phyloP scores from a whole-genome alignment of 2,113 vertebrate genomes.

The Notothenia rossii region DNA sequence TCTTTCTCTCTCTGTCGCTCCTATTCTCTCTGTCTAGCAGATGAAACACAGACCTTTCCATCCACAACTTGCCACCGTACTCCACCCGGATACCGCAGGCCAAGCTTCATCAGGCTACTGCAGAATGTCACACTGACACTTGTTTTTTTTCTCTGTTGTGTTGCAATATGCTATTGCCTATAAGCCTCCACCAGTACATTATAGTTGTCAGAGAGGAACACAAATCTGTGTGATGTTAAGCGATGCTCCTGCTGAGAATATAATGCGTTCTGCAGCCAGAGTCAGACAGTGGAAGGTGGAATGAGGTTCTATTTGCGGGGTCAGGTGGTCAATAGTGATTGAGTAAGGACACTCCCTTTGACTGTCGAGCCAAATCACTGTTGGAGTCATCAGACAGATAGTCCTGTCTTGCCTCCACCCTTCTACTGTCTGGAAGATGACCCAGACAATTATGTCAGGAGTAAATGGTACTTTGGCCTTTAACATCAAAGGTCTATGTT shows the following conservation, averaged over 20 bases:
- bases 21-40: slow-evolving; percentile 62
- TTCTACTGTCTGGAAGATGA: slow-evolving; percentile 40
- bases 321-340: slow-evolving; percentile 63
- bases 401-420: slow-evolving; percentile 32
- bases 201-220: slow-evolving; percentile 34
- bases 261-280: slow-evolving; percentile 38
- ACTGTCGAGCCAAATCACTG: slow-evolving; percentile 48
- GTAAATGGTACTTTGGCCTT: slow-evolving; percentile 22
- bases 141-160: not conserved
- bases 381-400: slow-evolving; percentile 57
- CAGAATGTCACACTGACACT: slow-evolving; percentile 46
- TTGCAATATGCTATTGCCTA: not conserved
- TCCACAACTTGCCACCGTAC: slow-evolving; percentile 64
- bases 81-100: slow-evolving; percentile 72
- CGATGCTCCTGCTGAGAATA: slow-evolving; percentile 52
- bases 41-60: slow-evolving; percentile 78
- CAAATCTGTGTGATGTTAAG: slow-evolving; percentile 42
- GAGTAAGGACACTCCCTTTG: slow-evolving; percentile 52
- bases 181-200: slow-evolving; percentile 6
- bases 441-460: slow-evolving; percentile 13
- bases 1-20: slow-evolving; percentile 17
- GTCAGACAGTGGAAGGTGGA: slow-evolving; percentile 3
- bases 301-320: slow-evolving; percentile 48
- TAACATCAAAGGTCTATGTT: slow-evolving; percentile 10
- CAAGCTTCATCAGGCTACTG: slow-evolving; percentile 76